phyloP scores from a whole-genome alignment of 2,113 vertebrate species.

The Machaerirhynchus nigripectus region DNA sequence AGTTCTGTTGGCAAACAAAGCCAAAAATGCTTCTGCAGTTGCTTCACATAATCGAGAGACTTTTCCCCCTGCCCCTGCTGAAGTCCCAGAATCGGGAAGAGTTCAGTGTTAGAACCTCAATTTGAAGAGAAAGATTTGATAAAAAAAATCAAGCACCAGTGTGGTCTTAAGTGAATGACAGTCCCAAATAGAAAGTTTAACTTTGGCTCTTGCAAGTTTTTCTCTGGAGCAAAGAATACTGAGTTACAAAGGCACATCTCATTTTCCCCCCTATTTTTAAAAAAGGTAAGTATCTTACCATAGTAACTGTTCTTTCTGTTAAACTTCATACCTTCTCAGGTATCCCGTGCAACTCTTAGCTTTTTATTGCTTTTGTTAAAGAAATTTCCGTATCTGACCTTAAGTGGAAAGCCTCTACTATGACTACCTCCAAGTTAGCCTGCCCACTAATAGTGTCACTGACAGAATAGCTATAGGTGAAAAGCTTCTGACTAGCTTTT shows the following conservation, averaged over 20 bases:
- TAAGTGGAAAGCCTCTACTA: not conserved
- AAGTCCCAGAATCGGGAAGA: not conserved
- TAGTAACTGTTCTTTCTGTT: not conserved
- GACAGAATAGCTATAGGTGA: not conserved
- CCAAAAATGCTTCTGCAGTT: not conserved
- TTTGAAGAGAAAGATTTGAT: not conserved
- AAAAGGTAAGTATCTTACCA: not conserved
- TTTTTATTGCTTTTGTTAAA: not conserved
- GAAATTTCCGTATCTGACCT: not conserved
- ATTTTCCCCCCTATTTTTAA: not conserved
- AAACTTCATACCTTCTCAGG: not conserved
- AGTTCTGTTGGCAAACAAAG: not conserved
- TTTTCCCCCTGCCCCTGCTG: accelerated
- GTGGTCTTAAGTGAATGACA: not conserved
- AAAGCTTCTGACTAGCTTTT: not conserved
- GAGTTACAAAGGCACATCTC: not conserved
- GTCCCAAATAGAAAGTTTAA: not conserved
- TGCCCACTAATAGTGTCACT: not conserved
- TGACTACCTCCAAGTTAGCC: not conserved
- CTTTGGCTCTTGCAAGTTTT: not conserved
- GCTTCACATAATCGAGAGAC: not conserved
- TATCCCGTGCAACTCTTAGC: not conserved
- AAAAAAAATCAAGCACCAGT: not conserved
- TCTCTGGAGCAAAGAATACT: not conserved
- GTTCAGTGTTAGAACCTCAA: not conserved